Base-by-base conservation (phyloP, 2,113 vertebrate species). In the Andinoacara biseriatus region DNA sequence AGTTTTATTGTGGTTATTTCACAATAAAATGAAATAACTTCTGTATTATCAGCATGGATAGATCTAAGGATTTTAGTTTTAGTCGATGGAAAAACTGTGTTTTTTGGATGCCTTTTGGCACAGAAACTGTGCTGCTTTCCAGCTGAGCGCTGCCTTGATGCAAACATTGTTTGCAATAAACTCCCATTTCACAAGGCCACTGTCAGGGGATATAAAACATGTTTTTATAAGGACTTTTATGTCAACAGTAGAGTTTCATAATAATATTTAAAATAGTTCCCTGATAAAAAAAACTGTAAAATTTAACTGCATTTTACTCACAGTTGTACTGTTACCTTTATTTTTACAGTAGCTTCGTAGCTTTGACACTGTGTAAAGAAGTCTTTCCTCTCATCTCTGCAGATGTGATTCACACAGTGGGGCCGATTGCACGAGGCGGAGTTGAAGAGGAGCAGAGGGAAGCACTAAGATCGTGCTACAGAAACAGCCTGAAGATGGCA, bases 331-430 rank as follows among this genome's bases (percentile, higher is more conserved):
- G 33, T 76, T 40, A 40, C 35, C 15, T 58, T 29, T 58, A 62
- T 85, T 61, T 61, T 69, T 56, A 43, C 20, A 26, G n/a, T 2
- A 17, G 58, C 20, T 46, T 78, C 5, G 24, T 24, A 74, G 61
- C 31, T 77, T 74, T 81, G 24, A 59, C 67, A 35, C 61, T 72
- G 22, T 40, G 29, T 61, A 40, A 49, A 57, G 4, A 78, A 52
- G 11, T 35, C 3, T 46, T 78, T 49, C 29, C 75, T 65, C 60
- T 65, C 58, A 7, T 80, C 49, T 75, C 52, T 81, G 62, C 93
- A 98, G 97, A 96, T 67, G 96, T 98, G 87, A 96, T 98, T 91
- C 97, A 98, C 93, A 97, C 97, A 0, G 97, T 98, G 92, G 97
- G 97, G 26, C 97, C 97, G 20, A 95, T 98, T 10, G 95, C 74